These are phyloP conservation scores for Oncopodura yosiiana DNA, from an alignment of 1,140 invertebrate species.

Conservation along the genomic window DNA sequence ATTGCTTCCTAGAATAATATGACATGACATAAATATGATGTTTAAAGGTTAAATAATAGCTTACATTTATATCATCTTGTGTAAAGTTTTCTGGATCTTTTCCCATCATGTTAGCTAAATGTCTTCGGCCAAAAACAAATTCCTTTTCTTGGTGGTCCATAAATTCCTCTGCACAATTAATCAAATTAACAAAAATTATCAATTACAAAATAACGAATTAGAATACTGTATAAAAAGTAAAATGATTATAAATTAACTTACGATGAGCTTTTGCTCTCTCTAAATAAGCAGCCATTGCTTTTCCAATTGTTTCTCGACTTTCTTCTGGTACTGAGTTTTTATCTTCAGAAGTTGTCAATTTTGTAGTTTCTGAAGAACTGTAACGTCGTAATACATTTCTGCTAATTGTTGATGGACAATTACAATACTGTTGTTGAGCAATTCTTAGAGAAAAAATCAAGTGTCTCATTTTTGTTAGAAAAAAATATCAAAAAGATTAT, in stretches of 20 bases:
- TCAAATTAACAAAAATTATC: background rate
- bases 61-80: conserved; percentile 77
- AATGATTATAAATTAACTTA: conserved; percentile 37
- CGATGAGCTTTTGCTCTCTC: conserved; percentile 66
- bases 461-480: no score
- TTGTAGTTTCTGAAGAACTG: no score
- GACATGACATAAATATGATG: conserved; percentile 16
- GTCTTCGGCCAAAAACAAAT: conserved; percentile 82
- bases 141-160: conserved; percentile 69
- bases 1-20: conserved; percentile 62
- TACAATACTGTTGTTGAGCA: no score
- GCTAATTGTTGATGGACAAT: no score
- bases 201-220: background rate
- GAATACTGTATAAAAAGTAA: background rate
- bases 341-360: no score
- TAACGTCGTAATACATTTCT: no score
- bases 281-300: conserved; percentile 79
- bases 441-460: no score
- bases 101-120: conserved; percentile 98
- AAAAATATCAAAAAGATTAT: no score
- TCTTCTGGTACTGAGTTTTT: no score
- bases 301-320: conserved; percentile 55
- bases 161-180: conserved; percentile 56
- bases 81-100: conserved; percentile 75
- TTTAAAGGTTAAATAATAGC: conserved; percentile 15